Evolutionary conservation across 1,140 invertebrate genomes (phyloP).

Genomic region (Laupala kohalensis): DNA sequence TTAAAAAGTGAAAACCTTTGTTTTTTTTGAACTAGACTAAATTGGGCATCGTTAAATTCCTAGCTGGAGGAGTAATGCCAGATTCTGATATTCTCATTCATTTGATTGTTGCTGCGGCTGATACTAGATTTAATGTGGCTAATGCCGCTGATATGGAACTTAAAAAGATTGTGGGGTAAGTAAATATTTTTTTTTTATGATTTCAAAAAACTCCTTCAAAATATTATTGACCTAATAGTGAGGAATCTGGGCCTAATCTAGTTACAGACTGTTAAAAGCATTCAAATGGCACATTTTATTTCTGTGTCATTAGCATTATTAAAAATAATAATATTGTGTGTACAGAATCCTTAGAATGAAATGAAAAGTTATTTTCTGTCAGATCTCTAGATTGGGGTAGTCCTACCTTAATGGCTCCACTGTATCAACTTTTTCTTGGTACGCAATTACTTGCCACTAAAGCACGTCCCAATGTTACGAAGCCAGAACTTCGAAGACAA

Average conservation of each 20-base stretch:
- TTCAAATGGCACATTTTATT: no score
- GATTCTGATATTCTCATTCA: conserved; percentile 62
- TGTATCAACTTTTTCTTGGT: conserved; percentile 69
- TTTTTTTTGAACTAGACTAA: conserved; percentile 41
- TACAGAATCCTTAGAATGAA: no score
- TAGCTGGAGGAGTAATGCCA: conserved; percentile 59
- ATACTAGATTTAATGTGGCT: conserved; percentile 70
- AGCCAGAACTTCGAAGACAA: conserved; percentile 47
- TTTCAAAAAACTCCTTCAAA: no score
- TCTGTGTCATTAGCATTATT: no score
- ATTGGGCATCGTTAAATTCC: conserved; percentile 67
- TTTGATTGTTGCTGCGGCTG: conserved; percentile 70
- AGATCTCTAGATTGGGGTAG: conserved; percentile 66
- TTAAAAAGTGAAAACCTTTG: conserved; percentile 3
- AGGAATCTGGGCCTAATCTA: no score
- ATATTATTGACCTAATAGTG: no score
- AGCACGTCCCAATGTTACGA: conserved; percentile 27
- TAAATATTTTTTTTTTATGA: no score
- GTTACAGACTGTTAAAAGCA: no score
- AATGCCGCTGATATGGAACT: conserved; percentile 62
- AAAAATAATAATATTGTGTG: no score
- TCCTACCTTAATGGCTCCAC: conserved; percentile 46
- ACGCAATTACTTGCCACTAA: conserved; percentile 42
- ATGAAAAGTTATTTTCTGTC: conserved; percentile 6
- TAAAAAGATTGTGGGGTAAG: conserved; percentile 54